Evolutionary conservation across 2,113 vertebrate genomes (phyloP).

Genomic region (Ceyx margarethae): DNA sequence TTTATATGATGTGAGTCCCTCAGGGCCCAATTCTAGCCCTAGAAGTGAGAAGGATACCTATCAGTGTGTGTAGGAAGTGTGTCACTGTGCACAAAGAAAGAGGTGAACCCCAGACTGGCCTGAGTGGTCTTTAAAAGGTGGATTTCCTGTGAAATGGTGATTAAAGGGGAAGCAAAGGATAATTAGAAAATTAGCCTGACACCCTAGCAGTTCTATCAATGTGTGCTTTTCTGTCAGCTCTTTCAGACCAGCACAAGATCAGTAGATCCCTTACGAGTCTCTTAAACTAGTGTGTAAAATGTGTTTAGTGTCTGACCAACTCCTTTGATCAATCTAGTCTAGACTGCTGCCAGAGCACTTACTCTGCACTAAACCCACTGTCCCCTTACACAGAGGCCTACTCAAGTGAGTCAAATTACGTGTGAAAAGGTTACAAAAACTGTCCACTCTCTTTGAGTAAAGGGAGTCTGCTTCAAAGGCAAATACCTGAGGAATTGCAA

Average conservation of each 20-base stretch:
- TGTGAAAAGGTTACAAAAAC: background rate
- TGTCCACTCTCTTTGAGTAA: background rate
- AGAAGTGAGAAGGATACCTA: conserved; percentile 31
- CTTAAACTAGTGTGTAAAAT: background rate
- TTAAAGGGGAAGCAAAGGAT: background rate
- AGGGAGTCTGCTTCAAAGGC: background rate
- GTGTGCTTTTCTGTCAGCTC: background rate
- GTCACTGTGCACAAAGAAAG: background rate
- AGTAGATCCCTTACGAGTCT: background rate
- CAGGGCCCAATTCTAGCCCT: background rate
- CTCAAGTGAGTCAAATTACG: background rate
- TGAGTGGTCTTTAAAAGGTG: background rate
- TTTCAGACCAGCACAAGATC: background rate
- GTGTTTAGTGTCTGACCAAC: conserved; percentile 15
- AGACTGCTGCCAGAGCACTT: background rate
- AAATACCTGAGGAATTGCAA: background rate
- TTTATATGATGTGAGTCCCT: conserved; percentile 42
- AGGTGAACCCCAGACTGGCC: background rate
- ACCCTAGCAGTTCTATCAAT: background rate
- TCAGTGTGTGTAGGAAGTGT: background rate
- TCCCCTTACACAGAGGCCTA: background rate
- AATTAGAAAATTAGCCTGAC: conserved; percentile 11
- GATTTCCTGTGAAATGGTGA: conserved; percentile 1
- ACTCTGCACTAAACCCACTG: background rate
- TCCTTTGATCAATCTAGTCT: conserved; percentile 14